These are phyloP conservation scores for Sapayoa aenigma DNA, from an alignment of 2,113 vertebrate genomes.

Conservation along the genomic window DNA sequence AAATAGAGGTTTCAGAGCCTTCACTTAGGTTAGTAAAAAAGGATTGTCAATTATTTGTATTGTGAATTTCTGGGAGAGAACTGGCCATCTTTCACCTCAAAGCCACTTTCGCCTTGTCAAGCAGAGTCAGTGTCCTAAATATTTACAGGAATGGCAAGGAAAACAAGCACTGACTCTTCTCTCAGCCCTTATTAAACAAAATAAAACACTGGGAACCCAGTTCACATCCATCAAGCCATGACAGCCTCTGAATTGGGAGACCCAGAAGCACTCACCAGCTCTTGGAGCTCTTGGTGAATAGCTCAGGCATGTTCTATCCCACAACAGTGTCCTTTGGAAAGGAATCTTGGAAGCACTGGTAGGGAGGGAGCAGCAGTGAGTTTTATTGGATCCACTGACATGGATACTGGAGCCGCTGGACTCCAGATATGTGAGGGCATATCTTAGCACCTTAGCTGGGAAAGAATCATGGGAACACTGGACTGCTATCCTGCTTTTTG, in stretches of 20 bases:
- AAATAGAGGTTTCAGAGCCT: constrained; percentile 46
- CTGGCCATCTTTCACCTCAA: background rate
- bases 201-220: background rate
- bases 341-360: background rate
- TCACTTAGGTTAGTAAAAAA: constrained; percentile 18
- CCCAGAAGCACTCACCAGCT: background rate
- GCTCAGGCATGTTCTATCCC: fast-evolving
- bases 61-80: constrained; percentile 30
- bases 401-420: background rate
- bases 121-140: background rate
- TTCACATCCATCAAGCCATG: background rate
- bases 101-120: background rate
- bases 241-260: background rate
- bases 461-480: background rate
- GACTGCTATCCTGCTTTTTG: background rate
- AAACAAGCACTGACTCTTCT: background rate
- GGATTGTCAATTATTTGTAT: constrained; percentile 42
- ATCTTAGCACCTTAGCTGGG: background rate
- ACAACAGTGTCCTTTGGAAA: background rate
- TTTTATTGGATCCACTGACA: background rate
- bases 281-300: background rate
- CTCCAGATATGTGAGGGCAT: too few species aligned
- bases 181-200: background rate
- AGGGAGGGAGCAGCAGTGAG: background rate
- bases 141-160: background rate